These are phyloP conservation scores for Noctilio leporinus DNA, from an alignment of 2,113 vertebrate genomes.

Conservation along the genomic window DNA sequence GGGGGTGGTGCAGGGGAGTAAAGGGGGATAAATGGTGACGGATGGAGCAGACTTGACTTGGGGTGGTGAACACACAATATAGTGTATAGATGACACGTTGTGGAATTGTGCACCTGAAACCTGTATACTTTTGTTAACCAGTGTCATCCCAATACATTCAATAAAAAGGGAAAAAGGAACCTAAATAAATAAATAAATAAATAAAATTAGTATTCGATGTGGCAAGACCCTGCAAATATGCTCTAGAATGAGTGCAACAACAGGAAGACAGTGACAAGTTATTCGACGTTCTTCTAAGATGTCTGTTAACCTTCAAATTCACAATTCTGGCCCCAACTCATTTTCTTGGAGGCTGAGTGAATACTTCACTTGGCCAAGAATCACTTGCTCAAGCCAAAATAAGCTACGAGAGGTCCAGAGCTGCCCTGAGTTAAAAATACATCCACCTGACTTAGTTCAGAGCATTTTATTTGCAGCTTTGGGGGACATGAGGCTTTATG, in stretches of 20 bases:
- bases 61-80: too few species aligned
- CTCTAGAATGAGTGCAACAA: not conserved
- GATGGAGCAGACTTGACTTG: too few species aligned
- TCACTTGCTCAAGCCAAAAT: not conserved
- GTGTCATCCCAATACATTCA: too few species aligned
- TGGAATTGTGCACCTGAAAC: too few species aligned
- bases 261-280: not conserved
- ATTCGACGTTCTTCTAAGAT: not conserved
- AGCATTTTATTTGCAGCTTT: not conserved
- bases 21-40: too few species aligned
- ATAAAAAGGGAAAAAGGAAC: too few species aligned
- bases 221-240: not conserved
- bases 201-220: not conserved
- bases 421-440: not conserved
- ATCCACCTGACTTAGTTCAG: not conserved
- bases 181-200: too few species aligned
- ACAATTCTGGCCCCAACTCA: not conserved
- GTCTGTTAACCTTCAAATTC: not conserved
- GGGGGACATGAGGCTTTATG: not conserved
- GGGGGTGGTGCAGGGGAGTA: too few species aligned
- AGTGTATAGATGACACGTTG: too few species aligned
- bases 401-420: not conserved
- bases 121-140: too few species aligned
- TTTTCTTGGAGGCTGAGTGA: not conserved
- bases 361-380: not conserved